These are phyloP conservation scores for Polyommatus icarus DNA, from an alignment of 2,888 invertebrate species.

Conservation along the genomic window DNA sequence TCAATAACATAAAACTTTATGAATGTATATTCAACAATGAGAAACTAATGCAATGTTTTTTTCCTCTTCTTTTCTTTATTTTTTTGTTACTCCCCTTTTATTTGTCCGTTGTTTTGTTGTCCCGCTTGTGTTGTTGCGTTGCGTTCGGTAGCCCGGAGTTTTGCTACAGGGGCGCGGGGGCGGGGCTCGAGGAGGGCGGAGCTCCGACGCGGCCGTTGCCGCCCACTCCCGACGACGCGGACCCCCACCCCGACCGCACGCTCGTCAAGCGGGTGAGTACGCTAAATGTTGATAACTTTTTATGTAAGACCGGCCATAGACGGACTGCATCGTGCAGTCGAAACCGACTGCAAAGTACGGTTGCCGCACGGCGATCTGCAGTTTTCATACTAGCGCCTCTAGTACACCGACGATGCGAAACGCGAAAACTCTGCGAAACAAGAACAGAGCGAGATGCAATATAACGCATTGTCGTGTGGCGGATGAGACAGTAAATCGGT, in stretches of 20 bases:
- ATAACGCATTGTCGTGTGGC: too few species aligned
- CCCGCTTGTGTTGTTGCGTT: slow-evolving; percentile 51
- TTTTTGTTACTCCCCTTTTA: slow-evolving; percentile 38
- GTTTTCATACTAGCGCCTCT: too few species aligned
- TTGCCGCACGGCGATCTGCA: too few species aligned
- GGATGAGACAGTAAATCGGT: too few species aligned
- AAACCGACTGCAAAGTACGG: too few species aligned
- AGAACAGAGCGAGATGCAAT: too few species aligned
- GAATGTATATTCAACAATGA: not conserved
- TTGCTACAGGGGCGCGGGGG: slow-evolving; percentile 88
- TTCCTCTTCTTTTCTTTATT: slow-evolving; percentile 36
- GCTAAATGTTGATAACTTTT: not conserved
- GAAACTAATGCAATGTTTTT: slow-evolving; percentile 31
- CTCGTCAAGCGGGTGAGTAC: slow-evolving; percentile 93
- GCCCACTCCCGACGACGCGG: slow-evolving; percentile 96
- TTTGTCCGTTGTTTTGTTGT: slow-evolving; percentile 36
- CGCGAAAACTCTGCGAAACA: too few species aligned
- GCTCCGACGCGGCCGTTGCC: slow-evolving; percentile 96
- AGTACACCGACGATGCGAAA: too few species aligned
- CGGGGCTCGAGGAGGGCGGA: slow-evolving; percentile 78
- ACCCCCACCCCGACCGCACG: slow-evolving; percentile 89
- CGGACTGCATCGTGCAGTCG: too few species aligned
- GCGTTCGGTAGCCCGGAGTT: slow-evolving; percentile 87
- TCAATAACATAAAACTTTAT: not conserved
- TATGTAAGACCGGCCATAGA: not conserved